Evolutionary conservation across 2,113 vertebrate genomes (phyloP), one percentile per base, ranked within the genome.

Genomic region (Entomyzon cyanotis): DNA sequence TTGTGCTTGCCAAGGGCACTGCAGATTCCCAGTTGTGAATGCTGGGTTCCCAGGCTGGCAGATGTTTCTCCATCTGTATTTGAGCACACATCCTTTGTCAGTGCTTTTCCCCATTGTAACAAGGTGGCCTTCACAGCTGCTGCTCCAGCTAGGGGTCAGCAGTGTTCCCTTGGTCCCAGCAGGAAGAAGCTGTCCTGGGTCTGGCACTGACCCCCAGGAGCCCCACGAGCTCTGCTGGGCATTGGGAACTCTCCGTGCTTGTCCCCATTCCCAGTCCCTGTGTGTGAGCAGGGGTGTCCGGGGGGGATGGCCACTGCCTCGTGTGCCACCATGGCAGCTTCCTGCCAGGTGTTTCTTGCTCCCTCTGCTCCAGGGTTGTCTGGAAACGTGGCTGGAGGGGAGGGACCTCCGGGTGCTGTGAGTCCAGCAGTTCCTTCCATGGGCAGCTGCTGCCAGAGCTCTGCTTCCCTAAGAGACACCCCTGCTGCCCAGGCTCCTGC

Each of bases 341-440:
- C 88, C 95, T 90, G 92, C 85, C 70, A 20, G 65, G 81, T 4
- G 23, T 84, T 91, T 6, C 3, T 46, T 9, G 87, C 80, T 94
- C 23, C 41, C 37, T 22, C 76, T 93, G 86, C 97, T 98, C 95
- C 31, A 70, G 89, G 71, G 97, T 98, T 97, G 98, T 98, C 98
- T 98, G 96, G 98, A 97, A 97, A 98, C 98, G 95, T 67, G 88
- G 63, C 78, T 68, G 39, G 90, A 88, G 89, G 94, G 97, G 97
- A 97, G 98, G 97, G 97, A 94, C 84, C 87, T 90, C 79, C 0
- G 5, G 46, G 60, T 44, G 63, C 69, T 31, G 67, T 2, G 44
- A 87, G 65, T 9, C 33, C 77, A 12, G 46, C 19, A 1, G 81
- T 87, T 68, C 75, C 77, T 95, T 63, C 92, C 5, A 37, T 69